Evolutionary conservation across 2,797 vertebrate genomes (phyloP).

Genomic region (Muscicapa comitata): DNA sequence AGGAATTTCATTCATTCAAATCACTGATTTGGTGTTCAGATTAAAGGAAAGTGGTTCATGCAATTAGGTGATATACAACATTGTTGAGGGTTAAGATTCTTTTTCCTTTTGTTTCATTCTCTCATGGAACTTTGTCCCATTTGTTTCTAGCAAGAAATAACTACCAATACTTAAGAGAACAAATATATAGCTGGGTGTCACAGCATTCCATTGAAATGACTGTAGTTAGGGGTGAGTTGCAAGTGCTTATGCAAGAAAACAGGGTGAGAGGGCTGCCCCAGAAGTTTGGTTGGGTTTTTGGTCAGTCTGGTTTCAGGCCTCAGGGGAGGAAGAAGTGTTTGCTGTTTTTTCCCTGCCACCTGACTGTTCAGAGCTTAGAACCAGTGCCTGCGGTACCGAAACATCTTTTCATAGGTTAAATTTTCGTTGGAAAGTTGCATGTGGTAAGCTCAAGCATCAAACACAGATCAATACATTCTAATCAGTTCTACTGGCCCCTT

Average conservation of each 20-base stretch:
- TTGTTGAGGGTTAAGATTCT: too few species aligned
- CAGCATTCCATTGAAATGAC: not conserved
- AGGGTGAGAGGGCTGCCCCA: accelerated
- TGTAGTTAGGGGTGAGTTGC: not conserved
- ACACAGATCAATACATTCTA: not conserved
- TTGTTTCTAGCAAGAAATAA: not conserved
- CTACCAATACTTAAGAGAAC: not conserved
- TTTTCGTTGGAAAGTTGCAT: not conserved
- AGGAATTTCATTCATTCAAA: not conserved
- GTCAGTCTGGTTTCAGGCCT: not conserved
- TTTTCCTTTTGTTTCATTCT: not conserved
- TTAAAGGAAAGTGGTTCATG: not conserved
- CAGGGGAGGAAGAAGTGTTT: not conserved
- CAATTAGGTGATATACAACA: not conserved
- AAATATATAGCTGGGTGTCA: too few species aligned
- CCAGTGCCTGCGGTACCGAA: accelerated
- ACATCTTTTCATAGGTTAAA: not conserved
- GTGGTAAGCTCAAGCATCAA: not conserved
- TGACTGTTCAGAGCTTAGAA: not conserved
- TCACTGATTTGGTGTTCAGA: not conserved
- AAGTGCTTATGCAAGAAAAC: too few species aligned
- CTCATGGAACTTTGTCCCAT: not conserved
- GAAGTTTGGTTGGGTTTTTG: not conserved
- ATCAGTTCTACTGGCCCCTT: not conserved
- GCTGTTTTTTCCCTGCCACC: not conserved